Evolutionary conservation across 2,797 vertebrate species (phyloP), one percentile per base, ranked within the genome.

Genomic region (Philypnodon macrostomus): DNA sequence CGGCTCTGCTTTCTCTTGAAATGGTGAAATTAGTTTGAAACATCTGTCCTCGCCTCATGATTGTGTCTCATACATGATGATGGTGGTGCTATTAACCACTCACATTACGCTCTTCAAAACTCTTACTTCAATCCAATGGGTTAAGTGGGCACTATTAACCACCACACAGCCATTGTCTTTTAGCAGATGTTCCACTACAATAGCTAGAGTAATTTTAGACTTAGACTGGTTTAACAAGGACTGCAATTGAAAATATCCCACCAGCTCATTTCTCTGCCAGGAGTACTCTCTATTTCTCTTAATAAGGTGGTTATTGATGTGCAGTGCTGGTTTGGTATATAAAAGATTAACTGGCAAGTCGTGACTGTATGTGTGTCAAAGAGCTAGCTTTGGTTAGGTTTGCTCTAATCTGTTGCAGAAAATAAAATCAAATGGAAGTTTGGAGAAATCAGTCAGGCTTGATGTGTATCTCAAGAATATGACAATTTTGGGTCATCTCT

Each of bases 101-200:
- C 58, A 65, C 75, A 75, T 78, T 75, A 59, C 35, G 15, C 67
- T 53, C 59, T 80, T 79, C 39, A 77, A 71, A 71, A 67, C 59
- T 56, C 64, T 52, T 51, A 15, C 42, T 60, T 70, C 19, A 63
- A 61, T 63, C 47, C 63, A 30, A 24, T 11, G 14, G 47, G 58
- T 60, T 56, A 62, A 67, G 66, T 65, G 48, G 52, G 8, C 32
- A 31, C 61, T 60, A 52, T 80, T 75, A 75, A 55, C 54, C 53
- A 52, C 27, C 50, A 63, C 45, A 65, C 54, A 53, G 34, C 41
- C 39, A 50, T 73, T 70, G 54, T 73, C 47, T 71, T 58, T 42
- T 53, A 73, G 53, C 75, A 77, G 71, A 65, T 65, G 57, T 55
- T 71, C 39, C 39, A 42, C 35, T 37, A 23, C 38, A 52, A n/a